Conservation (phyloP, 2,113 vertebrate genomes). For the Neotoma lepida region DNA sequence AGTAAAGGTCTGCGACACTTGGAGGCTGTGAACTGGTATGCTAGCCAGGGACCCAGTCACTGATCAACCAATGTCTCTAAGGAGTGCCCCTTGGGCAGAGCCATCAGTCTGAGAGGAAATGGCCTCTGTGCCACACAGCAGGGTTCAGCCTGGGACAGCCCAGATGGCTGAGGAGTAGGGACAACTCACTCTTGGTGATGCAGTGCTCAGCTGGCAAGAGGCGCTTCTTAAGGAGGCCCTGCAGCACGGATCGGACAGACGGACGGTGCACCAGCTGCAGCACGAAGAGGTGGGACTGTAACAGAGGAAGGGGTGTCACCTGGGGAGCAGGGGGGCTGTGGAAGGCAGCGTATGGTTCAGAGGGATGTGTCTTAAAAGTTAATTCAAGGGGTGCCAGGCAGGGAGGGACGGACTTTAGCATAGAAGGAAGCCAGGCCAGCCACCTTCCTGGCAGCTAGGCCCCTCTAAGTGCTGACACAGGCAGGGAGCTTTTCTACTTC, state of each 20-base stretch:
- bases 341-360: constrained; percentile 68
- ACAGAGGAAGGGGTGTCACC: not conserved
- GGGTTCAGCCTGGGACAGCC: not conserved
- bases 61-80: not conserved
- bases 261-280: constrained; percentile 96
- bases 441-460: not conserved
- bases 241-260: constrained; percentile 94
- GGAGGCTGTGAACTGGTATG: not conserved
- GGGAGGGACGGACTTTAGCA: not conserved
- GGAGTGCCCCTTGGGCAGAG: not conserved
- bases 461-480: not conserved
- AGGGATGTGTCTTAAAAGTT: not conserved
- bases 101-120: not conserved
- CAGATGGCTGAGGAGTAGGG: accelerated
- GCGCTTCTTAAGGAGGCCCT: constrained; percentile 97
- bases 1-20: accelerated
- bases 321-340: accelerated
- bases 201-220: constrained; percentile 96
- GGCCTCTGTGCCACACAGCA: not conserved
- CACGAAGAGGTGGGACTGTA: constrained; percentile 97
- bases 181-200: constrained; percentile 94
- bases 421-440: not conserved
- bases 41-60: not conserved
- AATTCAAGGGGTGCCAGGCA: not conserved
- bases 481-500: no score